Evolutionary conservation across 2,888 invertebrate genomes (phyloP), one percentile per base, ranked within the genome.

Genomic region (Scaptomyza caliginosa): DNA sequence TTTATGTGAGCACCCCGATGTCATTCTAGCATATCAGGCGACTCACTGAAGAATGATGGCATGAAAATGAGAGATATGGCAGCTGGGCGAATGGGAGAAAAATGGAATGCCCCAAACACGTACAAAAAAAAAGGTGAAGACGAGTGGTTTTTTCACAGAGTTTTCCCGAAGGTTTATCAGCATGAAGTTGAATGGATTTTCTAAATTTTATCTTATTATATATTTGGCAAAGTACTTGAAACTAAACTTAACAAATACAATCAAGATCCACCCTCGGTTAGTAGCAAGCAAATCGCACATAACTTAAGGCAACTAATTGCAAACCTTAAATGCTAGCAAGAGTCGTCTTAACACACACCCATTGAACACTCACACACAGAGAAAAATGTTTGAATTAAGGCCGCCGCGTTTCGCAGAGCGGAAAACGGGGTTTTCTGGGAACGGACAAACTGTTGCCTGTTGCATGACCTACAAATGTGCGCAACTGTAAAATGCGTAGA

Each of bases 381-480:
- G n/a, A 28, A 30, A 23, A n/a, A 32, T 10, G 5, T 19, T 38
- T 75, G n/a, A 76, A 76, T 76, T 84, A 28, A 32, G 8, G 39
- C 8, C 4, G 50, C 36, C 40, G 36, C 19, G 58, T 34, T 36
- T 16, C 5, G 43, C 30, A 38, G 32, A 24, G 39, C 54, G 67
- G 48, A 56, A 51, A 42, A 54, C 49, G 45, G 46, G 55, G 39
- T 32, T 55, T n/a, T n/a, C n/a, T 13, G 6, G 55, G 51, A 36
- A 30, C 34, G 23, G 55, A 24, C 76, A 68, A 79, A 62, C 77
- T 80, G 86, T 80, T 80, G 86, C 84, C 80, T 80, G 73, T 32
- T 32, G 32, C 34, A 16, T 65, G 77, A 73, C 64, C 81, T 45
- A 80, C 52, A 73, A 83, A 63, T 57, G 78, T 58, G 66, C 57